Evolutionary conservation across 2,797 vertebrate species (phyloP).

Genomic region (Cyprinodon diabolis): DNA sequence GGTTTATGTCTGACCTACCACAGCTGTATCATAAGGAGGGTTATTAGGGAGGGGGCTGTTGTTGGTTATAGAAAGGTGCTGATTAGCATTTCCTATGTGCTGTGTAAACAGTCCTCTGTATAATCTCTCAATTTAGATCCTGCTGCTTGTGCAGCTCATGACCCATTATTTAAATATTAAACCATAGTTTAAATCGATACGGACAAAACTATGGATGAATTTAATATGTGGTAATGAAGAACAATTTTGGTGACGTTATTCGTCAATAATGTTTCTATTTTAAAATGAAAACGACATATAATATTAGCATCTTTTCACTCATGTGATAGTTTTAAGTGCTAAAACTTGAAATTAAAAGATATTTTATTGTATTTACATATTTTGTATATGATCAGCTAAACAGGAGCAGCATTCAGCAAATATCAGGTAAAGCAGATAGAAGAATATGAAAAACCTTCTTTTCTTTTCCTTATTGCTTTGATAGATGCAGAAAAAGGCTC

Average conservation of each 20-base stretch:
- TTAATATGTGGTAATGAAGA: background rate
- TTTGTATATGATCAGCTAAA: background rate
- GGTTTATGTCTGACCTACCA: slow-evolving; percentile 69
- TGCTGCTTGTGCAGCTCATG: slow-evolving; percentile 11
- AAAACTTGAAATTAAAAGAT: no score
- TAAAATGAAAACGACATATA: background rate
- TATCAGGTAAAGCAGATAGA: background rate
- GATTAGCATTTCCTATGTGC: slow-evolving; percentile 52
- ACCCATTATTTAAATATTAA: slow-evolving; percentile 14
- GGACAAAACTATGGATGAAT: background rate
- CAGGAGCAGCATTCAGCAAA: background rate
- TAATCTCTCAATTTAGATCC: slow-evolving; percentile 35
- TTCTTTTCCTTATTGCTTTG: background rate
- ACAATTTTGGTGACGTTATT: background rate
- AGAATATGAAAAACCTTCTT: background rate
- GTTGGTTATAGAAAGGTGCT: slow-evolving; percentile 53
- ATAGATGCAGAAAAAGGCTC: background rate
- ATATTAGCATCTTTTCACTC: background rate
- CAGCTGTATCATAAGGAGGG: slow-evolving; percentile 56
- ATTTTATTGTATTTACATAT: no score
- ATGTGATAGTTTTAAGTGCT: background rate
- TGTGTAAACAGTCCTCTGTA: slow-evolving; percentile 22
- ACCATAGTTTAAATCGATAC: no score
- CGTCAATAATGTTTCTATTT: background rate
- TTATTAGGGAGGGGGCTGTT: slow-evolving; percentile 55